Evolutionary conservation across 2,888 invertebrate genomes (phyloP), one percentile per base, ranked within the genome.

Genomic region (Colostygia pectinataria): DNA sequence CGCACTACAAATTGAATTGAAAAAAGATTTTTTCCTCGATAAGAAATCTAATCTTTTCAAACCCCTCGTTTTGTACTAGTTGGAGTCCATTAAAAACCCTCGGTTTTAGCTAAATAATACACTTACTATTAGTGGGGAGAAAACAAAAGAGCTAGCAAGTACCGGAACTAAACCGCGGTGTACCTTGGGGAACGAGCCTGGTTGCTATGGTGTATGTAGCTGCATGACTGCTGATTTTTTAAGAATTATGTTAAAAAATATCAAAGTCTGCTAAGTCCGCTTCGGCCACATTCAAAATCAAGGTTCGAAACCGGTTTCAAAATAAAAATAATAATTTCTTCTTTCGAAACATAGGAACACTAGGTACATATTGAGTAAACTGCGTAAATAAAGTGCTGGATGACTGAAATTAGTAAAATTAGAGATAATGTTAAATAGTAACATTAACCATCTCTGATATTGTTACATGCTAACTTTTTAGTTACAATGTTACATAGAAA

Each of bases 31-130:
- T 81, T 77, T 80, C 68, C 70, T 68, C 68, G 86, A 87, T 88
- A 87, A 84, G 88, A 84, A 89, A 87, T 82, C 81, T 84, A 87
- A 88, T 87, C 82, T 86, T 74, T 82, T 61, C 63, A 55, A 62
- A 58, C 83, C 86, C 85, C 79, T 80, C 75, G 68, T 74, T 74
- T 74, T 66, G 69, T 74, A 74, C 65, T 63, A 81, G 80, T 33
- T 4, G 12, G 23, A 36, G 36, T 80, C 82, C 85, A 87, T 88
- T 87, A 87, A 85, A 82, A 74, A 66, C 82, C 84, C 83, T 77
- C 78, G 76, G 79, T 80, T 83, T 81, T 77, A 74, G 83, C 84
- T 86, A 84, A 87, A 88, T 88, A 88, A 88, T 88, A 84, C 81
- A 75, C 74, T 75, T 65, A 71, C 72, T 74, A 79, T 78, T 77